These are phyloP conservation scores for Andrena bicolor DNA, from an alignment of 2,888 invertebrate genomes.

Conservation along the genomic window DNA sequence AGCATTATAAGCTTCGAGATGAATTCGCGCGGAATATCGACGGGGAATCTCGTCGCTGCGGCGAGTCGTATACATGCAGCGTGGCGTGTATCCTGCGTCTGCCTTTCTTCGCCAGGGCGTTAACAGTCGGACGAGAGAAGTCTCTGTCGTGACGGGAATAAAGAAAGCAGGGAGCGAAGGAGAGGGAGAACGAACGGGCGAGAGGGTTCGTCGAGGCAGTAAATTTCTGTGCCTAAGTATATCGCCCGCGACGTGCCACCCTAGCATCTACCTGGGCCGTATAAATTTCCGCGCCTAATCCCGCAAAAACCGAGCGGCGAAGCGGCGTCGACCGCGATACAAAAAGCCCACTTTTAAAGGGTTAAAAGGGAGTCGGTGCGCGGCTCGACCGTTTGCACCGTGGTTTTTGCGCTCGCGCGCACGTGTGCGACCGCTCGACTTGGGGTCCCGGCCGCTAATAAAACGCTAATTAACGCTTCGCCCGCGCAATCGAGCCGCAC, in stretches of 20 bases:
- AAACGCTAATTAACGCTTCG: constrained; percentile 75
- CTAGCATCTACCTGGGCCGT: background rate
- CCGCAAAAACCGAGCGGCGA: constrained; percentile 36
- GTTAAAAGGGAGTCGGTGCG: constrained; percentile 37
- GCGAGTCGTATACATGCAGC: too few species aligned
- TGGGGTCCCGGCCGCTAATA: constrained; percentile 64
- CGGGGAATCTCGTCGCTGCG: background rate
- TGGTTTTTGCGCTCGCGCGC: constrained; percentile 5
- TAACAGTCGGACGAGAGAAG: background rate
- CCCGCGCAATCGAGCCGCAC: constrained; percentile 18
- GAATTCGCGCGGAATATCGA: constrained; percentile 31
- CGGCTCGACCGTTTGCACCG: constrained; percentile 1
- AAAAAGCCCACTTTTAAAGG: constrained; percentile 38
- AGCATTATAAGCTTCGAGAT: constrained; percentile 27
- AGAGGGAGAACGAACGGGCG: background rate
- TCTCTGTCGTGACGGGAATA: constrained; percentile 8
- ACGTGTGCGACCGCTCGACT: background rate
- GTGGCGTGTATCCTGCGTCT: background rate
- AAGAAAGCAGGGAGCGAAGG: constrained; percentile 8
- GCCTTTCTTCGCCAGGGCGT: background rate
- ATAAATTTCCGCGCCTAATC: constrained; percentile 45
- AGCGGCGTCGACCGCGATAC: constrained; percentile 29
- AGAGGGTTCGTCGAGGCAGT: constrained; percentile 8
- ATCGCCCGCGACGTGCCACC: constrained; percentile 19
- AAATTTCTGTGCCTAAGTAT: constrained; percentile 29